Evolutionary conservation across 2,113 vertebrate species (phyloP).

Genomic region (Urocitellus parryii): DNA sequence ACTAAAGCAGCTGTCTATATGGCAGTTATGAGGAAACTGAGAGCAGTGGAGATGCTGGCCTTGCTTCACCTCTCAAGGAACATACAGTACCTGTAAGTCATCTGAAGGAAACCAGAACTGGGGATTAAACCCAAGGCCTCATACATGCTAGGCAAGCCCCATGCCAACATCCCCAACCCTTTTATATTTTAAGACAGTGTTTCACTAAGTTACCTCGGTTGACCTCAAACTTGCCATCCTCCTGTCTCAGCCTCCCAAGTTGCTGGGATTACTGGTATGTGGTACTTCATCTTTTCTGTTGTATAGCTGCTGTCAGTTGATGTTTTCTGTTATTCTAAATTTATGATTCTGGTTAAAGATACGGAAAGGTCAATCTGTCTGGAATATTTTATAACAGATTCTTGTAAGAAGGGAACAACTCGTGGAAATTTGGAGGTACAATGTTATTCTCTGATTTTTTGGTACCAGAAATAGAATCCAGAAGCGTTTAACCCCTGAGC

Average conservation of each 20-base stretch:
- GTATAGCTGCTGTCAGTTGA: neutral
- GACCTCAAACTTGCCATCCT: too few relatives aligned
- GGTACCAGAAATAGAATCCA: too few relatives aligned
- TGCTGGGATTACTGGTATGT: neutral
- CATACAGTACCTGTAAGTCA: fast-evolving
- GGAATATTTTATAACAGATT: neutral
- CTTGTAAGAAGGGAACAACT: too few relatives aligned
- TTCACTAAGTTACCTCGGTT: neutral
- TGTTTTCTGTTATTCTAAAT: neutral
- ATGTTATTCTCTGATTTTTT: neutral
- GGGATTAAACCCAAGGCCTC: neutral
- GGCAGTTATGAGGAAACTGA: neutral
- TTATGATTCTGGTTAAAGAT: neutral
- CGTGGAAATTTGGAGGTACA: neutral
- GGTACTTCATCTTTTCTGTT: neutral
- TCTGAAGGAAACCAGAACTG: neutral
- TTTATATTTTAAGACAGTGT: neutral
- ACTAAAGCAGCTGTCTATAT: neutral
- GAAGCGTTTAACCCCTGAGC: too few relatives aligned
- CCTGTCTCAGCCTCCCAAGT: too few relatives aligned
- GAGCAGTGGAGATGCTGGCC: neutral
- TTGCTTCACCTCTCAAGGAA: too few relatives aligned
- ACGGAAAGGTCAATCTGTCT: neutral
- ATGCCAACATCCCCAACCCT: neutral
- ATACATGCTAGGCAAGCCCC: neutral